Conservation (phyloP, 2,888 invertebrate species). For the Rambutsinella grinnellia region DNA sequence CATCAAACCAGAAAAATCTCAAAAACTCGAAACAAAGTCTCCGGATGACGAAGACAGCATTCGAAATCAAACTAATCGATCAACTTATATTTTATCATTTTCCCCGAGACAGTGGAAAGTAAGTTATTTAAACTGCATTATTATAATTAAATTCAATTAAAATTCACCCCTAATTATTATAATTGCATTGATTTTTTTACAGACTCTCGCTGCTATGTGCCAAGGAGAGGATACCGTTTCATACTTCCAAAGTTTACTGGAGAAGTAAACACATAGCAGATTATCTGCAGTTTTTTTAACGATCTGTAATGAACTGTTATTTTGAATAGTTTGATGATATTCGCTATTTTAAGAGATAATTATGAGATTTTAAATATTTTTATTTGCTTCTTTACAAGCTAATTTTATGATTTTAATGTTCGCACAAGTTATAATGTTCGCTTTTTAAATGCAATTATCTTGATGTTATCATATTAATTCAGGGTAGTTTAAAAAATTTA, state of each 20-base stretch:
- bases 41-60: constrained; percentile 7
- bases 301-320: background rate
- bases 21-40: background rate
- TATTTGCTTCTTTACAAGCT: too few species aligned
- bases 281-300: background rate
- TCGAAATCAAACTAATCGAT: constrained; percentile 23
- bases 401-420: too few species aligned
- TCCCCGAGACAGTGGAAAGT: constrained; percentile 25
- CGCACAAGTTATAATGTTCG: too few species aligned
- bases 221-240: constrained; percentile 13
- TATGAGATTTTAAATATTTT: too few species aligned
- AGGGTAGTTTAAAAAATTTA: too few species aligned
- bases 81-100: constrained; percentile 32
- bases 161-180: background rate
- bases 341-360: too few species aligned
- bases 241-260: constrained; percentile 1
- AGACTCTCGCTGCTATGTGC: background rate
- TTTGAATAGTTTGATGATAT: background rate
- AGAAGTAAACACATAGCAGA: background rate
- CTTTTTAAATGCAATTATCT: too few species aligned
- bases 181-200: too few species aligned
- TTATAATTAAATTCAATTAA: background rate
- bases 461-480: too few species aligned
- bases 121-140: background rate
- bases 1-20: constrained; percentile 23